Evolutionary conservation across 2,888 invertebrate species (phyloP).

Genomic region (Conchocele bisecta): DNA sequence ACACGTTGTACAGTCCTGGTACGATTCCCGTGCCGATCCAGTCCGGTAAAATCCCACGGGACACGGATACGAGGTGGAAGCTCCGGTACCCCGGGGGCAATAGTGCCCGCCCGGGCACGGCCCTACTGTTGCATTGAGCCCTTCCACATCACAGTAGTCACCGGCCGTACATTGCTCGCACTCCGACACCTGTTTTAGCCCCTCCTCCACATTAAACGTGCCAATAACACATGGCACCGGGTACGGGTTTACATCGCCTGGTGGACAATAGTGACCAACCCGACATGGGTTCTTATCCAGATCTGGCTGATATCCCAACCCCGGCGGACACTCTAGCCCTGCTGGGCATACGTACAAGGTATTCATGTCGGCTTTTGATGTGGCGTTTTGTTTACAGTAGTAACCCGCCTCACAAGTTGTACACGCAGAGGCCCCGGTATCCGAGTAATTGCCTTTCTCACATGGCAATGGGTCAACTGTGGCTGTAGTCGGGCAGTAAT

Average conservation of each 20-base stretch:
- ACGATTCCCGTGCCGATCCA: conserved; percentile 78
- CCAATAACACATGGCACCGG: conserved; percentile 80
- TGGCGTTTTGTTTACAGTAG: conserved; percentile 78
- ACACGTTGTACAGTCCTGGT: conserved; percentile 80
- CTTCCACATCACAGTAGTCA: conserved; percentile 75
- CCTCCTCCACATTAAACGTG: conserved; percentile 75
- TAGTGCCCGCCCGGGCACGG: conserved; percentile 81
- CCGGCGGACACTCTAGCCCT: conserved; percentile 78
- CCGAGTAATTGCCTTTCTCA: conserved; percentile 79
- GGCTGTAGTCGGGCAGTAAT: conserved; percentile 76
- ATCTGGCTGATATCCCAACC: conserved; percentile 76
- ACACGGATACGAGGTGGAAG: conserved; percentile 72
- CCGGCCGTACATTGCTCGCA: conserved; percentile 80
- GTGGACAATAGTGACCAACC: conserved; percentile 79
- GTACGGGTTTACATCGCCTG: conserved; percentile 78
- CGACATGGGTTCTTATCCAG: conserved; percentile 72
- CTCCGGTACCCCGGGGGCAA: conserved; percentile 79
- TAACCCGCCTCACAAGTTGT: conserved; percentile 74
- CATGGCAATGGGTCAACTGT: conserved; percentile 73
- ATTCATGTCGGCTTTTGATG: conserved; percentile 69
- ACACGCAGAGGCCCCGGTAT: conserved; percentile 71
- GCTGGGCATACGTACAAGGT: conserved; percentile 72
- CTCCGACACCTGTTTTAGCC: conserved; percentile 74
- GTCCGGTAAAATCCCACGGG: conserved; percentile 81
- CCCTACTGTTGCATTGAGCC: conserved; percentile 71